These are phyloP conservation scores for Arge pagana DNA, from an alignment of 2,888 invertebrate genomes.

Conservation along the genomic window DNA sequence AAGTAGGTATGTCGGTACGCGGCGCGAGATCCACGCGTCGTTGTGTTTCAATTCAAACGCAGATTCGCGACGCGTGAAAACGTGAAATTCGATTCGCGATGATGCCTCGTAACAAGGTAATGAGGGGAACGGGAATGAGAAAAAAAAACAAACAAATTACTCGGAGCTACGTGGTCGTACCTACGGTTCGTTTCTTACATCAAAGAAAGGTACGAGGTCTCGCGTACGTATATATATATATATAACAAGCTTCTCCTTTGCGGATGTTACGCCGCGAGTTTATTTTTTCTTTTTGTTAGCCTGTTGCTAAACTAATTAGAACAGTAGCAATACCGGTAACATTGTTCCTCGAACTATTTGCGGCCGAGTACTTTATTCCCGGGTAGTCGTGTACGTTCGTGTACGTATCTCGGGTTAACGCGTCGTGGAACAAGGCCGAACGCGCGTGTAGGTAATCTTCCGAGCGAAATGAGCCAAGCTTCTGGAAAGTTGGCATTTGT, in stretches of 20 bases:
- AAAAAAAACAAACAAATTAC: not conserved
- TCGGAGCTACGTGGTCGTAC: too few species aligned
- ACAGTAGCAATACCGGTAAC: slow-evolving; percentile 12
- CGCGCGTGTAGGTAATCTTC: not conserved
- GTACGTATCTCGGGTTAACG: not conserved
- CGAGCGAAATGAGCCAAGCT: slow-evolving; percentile 8
- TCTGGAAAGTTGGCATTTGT: slow-evolving; percentile 6
- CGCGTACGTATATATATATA: not conserved
- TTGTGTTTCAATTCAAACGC: too few species aligned
- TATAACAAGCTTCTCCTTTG: not conserved
- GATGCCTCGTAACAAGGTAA: not conserved
- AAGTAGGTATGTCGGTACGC: too few species aligned
- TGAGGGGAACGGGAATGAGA: not conserved
- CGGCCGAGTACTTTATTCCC: too few species aligned
- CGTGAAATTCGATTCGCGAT: too few species aligned
- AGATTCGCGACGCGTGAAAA: too few species aligned
- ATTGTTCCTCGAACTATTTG: slow-evolving; percentile 6
- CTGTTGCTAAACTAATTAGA: slow-evolving; percentile 17
- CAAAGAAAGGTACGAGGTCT: too few species aligned
- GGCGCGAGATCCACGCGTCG: too few species aligned
- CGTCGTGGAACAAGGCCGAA: not conserved
- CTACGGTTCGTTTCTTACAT: too few species aligned
- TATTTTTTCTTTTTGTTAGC: not conserved
- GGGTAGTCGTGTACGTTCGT: not conserved
- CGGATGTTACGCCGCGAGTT: not conserved